These are phyloP conservation scores for Argentina silus DNA, from an alignment of 2,797 vertebrate species.

Conservation along the genomic window DNA sequence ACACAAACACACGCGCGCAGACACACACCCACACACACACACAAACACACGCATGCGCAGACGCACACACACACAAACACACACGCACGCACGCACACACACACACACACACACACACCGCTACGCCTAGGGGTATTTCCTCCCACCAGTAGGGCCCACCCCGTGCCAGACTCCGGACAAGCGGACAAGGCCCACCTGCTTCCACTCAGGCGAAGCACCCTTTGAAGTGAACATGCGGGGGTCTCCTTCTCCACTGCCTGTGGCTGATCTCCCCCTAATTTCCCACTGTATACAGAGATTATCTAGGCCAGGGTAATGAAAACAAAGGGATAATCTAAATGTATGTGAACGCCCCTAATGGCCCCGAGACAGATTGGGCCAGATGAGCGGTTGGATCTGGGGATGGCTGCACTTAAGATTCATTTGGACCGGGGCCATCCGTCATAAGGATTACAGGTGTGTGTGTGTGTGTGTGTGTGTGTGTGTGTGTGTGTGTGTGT, in stretches of 20 bases:
- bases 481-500: too few relatives aligned
- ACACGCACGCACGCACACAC: not conserved
- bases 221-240: constrained; percentile 73
- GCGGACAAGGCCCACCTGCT: constrained; percentile 72
- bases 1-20: not conserved
- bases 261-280: constrained; percentile 59
- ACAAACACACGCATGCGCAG: not conserved
- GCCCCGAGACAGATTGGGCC: constrained; percentile 55
- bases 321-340: constrained; percentile 75
- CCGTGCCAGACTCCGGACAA: constrained; percentile 43
- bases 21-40: not conserved
- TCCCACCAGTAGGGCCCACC: constrained; percentile 22
- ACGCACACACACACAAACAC: constrained; percentile 1
- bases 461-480: too few relatives aligned
- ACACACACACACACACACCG: not conserved
- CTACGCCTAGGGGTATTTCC: constrained; percentile 42
- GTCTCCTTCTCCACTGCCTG: constrained; percentile 43
- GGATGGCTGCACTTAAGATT: constrained; percentile 57
- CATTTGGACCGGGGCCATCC: constrained; percentile 49
- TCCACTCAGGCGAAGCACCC: constrained; percentile 66
- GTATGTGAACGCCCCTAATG: constrained; percentile 70
- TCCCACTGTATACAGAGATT: constrained; percentile 73
- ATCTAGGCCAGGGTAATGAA: constrained; percentile 70
- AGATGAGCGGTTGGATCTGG: constrained; percentile 41
- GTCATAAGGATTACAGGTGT: constrained; percentile 62